Percentiles rank a stretch among this genome's conserved stretches.
These are phyloP conservation scores for Anthopleura sola DNA, from an alignment of 64 coral and sea anemone genomes.

Conservation along the genomic window DNA sequence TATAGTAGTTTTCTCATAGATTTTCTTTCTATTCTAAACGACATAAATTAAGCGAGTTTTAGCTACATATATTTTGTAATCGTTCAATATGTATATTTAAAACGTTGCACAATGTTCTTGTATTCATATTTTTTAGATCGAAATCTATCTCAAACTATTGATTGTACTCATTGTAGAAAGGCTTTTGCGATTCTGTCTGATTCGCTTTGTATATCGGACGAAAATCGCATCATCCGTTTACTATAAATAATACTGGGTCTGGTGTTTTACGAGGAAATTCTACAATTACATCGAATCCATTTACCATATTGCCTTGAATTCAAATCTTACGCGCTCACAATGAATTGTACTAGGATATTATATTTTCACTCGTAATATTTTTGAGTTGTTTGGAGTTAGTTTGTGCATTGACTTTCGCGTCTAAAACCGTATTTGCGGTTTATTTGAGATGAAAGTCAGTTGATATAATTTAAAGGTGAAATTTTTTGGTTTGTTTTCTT, in stretches of 20 bases:
- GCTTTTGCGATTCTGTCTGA: neutral
- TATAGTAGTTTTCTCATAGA: neutral
- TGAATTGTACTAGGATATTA: neutral
- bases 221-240: neutral
- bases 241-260: neutral
- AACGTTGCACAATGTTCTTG: neutral
- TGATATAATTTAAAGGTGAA: neutral
- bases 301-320: neutral
- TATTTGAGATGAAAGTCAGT: neutral
- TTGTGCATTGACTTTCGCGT: neutral
- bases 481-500: neutral
- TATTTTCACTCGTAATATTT: neutral
- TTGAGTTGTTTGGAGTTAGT: neutral
- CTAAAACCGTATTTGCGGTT: neutral
- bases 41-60: slow-evolving; percentile 1
- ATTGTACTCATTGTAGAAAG: neutral
- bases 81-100: neutral
- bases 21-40: neutral
- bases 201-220: neutral
- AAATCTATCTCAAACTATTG: neutral
- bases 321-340: neutral
- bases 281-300: neutral
- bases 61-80: neutral
- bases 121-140: neutral
- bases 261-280: neutral